Conservation (phyloP, 64 coral and sea anemone species). For the Montipora capricornis region DNA sequence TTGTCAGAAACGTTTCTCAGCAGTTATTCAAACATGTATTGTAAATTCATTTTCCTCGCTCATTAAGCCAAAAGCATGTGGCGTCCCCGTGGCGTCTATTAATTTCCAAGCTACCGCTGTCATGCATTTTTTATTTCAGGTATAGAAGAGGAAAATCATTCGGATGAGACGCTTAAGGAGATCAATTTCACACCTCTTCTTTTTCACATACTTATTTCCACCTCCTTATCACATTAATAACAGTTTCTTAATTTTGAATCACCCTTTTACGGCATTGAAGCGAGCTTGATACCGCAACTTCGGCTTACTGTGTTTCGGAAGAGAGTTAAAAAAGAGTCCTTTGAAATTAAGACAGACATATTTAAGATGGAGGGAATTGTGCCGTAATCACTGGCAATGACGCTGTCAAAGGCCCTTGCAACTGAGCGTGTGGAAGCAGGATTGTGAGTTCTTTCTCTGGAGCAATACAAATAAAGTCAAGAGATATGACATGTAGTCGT, state of each 20-base stretch:
- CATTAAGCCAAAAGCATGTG: neutral
- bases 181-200: no score
- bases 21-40: neutral
- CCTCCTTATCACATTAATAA: neutral
- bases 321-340: no score
- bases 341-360: no score
- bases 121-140: neutral
- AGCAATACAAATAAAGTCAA: no score
- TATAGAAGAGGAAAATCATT: neutral
- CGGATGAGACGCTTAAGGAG: no score
- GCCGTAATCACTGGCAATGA: no score
- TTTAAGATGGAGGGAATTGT: no score
- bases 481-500: no score
- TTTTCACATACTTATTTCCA: neutral
- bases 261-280: neutral
- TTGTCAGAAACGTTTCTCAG: neutral
- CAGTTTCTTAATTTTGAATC: neutral
- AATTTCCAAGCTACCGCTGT: neutral
- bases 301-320: no score
- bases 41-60: neutral
- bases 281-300: neutral
- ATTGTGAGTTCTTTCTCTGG: no score
- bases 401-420: no score
- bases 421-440: no score
- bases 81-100: neutral